Evolutionary conservation across 35 echinoderm and acorn worm species (phyloP).

Genomic region (Ptychodera flava): DNA sequence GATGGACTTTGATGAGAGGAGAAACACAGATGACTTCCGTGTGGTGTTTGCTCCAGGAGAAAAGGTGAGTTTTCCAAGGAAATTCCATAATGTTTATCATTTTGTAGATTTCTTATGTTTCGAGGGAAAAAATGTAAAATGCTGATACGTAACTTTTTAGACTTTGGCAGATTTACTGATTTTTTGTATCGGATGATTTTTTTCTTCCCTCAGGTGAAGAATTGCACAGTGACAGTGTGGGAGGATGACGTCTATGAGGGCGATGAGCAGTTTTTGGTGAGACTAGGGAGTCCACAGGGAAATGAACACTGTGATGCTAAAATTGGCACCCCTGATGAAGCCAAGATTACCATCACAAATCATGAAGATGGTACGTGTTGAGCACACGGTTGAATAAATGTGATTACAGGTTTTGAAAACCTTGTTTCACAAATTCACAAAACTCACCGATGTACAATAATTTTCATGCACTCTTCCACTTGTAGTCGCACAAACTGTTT

Average conservation of each 20-base stretch:
- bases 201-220: slow-evolving; percentile 90
- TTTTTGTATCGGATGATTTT: too few relatives aligned
- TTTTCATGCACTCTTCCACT: too few relatives aligned
- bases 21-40: slow-evolving; percentile 77
- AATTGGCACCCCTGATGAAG: slow-evolving; percentile 57
- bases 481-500: too few relatives aligned
- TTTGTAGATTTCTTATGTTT: too few relatives aligned
- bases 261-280: slow-evolving; percentile 71
- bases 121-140: too few relatives aligned
- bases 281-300: slow-evolving; percentile 47
- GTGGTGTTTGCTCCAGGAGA: slow-evolving; percentile 90
- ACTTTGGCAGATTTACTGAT: too few relatives aligned
- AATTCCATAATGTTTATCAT: too few relatives aligned
- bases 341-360: slow-evolving; percentile 68
- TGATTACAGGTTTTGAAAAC: too few relatives aligned
- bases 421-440: too few relatives aligned
- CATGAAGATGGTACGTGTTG: slow-evolving; percentile 79
- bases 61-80: slow-evolving; percentile 71
- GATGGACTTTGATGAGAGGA: slow-evolving; percentile 97
- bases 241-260: slow-evolving; percentile 88
- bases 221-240: slow-evolving; percentile 70
- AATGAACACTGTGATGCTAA: slow-evolving; percentile 77
- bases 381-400: too few relatives aligned
- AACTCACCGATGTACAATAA: too few relatives aligned
- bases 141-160: too few relatives aligned